Percentiles rank a stretch among this genome's conserved stretches.
Conservation (phyloP, 2,888 invertebrate genomes). For the Eilema griseolum region DNA sequence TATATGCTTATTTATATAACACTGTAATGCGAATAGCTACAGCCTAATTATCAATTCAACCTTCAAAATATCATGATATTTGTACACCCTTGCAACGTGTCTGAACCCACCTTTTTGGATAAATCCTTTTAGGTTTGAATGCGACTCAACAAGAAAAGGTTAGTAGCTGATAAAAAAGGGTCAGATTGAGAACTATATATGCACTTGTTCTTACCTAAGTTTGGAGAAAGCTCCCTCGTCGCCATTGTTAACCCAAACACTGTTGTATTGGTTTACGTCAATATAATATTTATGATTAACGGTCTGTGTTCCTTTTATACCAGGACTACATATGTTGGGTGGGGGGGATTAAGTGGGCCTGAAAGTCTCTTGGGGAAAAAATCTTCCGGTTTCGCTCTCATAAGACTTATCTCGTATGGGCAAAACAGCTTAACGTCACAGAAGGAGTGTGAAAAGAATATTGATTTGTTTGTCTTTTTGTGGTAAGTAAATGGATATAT, state of each 20-base stretch:
- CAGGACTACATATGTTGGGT: slow-evolving; percentile 1
- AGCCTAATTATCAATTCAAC: neutral
- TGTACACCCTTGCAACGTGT: neutral
- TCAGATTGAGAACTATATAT: slow-evolving; percentile 42
- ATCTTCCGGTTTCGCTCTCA: slow-evolving; percentile 6
- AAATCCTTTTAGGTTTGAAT: slow-evolving; percentile 26
- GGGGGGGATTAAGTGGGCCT: slow-evolving; percentile 11
- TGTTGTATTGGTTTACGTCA: slow-evolving; percentile 28
- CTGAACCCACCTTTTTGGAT: slow-evolving; percentile 14
- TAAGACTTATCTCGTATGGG: neutral
- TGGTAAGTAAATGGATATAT: too few species aligned
- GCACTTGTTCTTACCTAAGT: slow-evolving; percentile 28
- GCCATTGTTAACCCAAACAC: slow-evolving; percentile 19
- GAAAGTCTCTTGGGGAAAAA: slow-evolving; percentile 12
- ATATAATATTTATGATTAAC: slow-evolving; percentile 44
- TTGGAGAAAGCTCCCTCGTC: slow-evolving; percentile 3
- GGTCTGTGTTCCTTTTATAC: slow-evolving; percentile 10
- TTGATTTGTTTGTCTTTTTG: neutral
- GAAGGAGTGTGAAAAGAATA: neutral
- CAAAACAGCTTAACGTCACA: neutral
- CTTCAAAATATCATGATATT: neutral
- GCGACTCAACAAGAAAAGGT: slow-evolving; percentile 44
- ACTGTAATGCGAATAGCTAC: neutral
- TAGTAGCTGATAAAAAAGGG: slow-evolving; percentile 45
- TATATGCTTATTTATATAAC: neutral